A percentile compares a stretch with the other conserved stretches of the same genome.
Evolutionary conservation across 2,113 vertebrate species (phyloP).

Genomic region (Megaceryle maxima): DNA sequence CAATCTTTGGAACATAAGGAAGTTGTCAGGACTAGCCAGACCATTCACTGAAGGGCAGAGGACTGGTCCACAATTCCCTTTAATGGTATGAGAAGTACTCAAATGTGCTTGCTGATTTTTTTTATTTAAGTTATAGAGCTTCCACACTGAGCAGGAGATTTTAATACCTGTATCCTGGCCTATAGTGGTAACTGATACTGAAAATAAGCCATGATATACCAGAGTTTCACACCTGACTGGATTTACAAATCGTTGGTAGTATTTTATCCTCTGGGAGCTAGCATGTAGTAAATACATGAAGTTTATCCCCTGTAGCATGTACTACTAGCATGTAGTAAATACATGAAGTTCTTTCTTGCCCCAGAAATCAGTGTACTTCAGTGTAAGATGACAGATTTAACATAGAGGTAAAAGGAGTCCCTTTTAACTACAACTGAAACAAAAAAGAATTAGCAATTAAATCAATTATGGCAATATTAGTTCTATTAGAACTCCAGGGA

Average conservation of each 20-base stretch:
- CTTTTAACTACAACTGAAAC: neutral
- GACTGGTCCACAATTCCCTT: neutral
- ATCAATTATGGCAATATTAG: neutral
- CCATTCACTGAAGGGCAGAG: neutral
- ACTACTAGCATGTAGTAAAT: neutral
- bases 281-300: neutral
- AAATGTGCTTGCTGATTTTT: neutral
- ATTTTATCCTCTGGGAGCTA: neutral
- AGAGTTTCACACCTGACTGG: neutral
- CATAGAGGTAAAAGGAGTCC: neutral
- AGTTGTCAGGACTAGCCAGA: neutral
- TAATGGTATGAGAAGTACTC: neutral
- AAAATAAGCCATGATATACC: neutral
- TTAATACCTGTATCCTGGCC: neutral
- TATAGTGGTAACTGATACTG: neutral
- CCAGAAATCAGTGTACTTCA: neutral
- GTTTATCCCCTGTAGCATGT: neutral
- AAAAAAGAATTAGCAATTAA: neutral
- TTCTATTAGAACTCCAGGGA: neutral
- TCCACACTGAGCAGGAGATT: neutral
- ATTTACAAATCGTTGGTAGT: neutral
- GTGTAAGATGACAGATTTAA: neutral
- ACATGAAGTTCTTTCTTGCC: neutral
- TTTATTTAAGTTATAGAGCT: neutral
- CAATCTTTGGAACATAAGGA: neutral